phyloP scores from a whole-genome alignment of 2,888 invertebrate genomes.

The Lamellibrachia columna region DNA sequence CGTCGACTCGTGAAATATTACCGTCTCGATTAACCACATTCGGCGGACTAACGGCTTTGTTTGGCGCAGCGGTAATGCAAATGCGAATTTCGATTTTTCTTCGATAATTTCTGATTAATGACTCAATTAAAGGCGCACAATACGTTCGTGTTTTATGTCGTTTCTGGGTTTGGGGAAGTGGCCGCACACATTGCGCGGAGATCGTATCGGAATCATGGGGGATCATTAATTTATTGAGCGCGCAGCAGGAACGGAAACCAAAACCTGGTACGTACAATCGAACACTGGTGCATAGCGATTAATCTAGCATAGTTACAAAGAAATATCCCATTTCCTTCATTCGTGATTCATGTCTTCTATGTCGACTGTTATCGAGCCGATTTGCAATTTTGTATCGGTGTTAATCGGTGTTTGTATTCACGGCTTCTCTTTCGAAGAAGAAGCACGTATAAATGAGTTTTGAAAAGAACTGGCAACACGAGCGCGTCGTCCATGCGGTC shows the following conservation, averaged over 20 bases:
- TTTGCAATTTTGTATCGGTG: background rate
- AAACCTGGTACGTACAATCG: background rate
- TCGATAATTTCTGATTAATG: conserved; percentile 16
- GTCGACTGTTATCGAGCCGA: background rate
- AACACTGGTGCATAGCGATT: background rate
- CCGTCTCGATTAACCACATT: background rate
- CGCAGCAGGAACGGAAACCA: background rate
- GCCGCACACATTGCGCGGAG: background rate
- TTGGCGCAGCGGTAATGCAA: background rate
- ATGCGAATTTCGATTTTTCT: background rate
- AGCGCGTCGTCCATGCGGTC: background rate
- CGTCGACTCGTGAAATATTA: conserved; percentile 9
- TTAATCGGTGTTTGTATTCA: background rate
- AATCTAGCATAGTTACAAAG: background rate
- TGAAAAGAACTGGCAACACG: background rate
- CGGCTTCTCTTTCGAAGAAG: background rate
- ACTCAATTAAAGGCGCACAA: background rate
- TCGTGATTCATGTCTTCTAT: background rate
- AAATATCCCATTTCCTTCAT: background rate
- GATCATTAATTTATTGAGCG: background rate
- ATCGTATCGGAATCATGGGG: background rate
- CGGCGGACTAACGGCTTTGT: background rate
- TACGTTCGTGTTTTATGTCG: conserved; percentile 16
- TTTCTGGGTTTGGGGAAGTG: background rate
- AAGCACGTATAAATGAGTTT: background rate